phyloP scores from a whole-genome alignment of 2,888 invertebrate species.

The Palloptera scutellata region DNA sequence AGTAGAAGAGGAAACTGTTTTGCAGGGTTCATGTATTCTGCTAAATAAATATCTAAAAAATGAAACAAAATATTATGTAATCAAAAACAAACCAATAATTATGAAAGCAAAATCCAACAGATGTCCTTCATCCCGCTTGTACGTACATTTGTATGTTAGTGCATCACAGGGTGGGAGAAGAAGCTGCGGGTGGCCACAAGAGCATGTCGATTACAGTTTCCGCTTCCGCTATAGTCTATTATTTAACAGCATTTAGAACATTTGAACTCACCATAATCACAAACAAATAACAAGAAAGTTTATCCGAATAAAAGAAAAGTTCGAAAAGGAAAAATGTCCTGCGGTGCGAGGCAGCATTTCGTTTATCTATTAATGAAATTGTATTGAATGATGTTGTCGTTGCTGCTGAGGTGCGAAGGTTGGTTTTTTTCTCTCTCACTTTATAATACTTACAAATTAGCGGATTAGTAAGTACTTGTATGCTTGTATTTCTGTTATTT shows the following conservation, averaged over 20 bases:
- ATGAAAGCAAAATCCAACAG: slow-evolving; percentile 26
- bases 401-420: slow-evolving; percentile 5
- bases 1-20: no score
- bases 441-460: slow-evolving; percentile 25
- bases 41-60: no score
- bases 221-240: not conserved
- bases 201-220: not conserved
- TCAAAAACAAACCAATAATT: slow-evolving; percentile 25
- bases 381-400: not conserved
- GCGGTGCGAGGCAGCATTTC: slow-evolving; percentile 5
- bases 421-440: slow-evolving; percentile 12
- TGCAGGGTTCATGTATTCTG: no score
- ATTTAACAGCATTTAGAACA: no score
- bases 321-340: not conserved
- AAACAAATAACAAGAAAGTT: no score
- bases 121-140: slow-evolving; percentile 12
- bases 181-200: slow-evolving; percentile 12
- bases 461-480: slow-evolving; percentile 30
- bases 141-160: not conserved
- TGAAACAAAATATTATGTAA: not conserved
- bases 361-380: slow-evolving; percentile 17
- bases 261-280: no score
- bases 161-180: no score
- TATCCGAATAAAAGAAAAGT: no score
- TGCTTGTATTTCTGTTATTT: not conserved